Conservation (phyloP, 37 sponge, comb jelly and placozoan genomes). For the Eunapius fragilis region DNA sequence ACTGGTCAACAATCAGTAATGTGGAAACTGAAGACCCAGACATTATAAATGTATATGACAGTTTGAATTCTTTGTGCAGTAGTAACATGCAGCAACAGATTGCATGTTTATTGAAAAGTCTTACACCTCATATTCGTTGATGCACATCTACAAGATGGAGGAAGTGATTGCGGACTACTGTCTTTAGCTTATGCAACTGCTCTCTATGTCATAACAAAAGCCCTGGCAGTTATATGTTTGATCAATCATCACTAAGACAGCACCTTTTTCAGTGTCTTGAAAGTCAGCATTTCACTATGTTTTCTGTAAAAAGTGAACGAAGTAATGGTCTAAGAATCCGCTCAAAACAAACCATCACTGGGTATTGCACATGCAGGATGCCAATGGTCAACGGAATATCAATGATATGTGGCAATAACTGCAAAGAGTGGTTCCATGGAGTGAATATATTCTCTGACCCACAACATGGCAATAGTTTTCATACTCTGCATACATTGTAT, state of each 20-base stretch:
- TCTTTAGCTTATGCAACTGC: conserved; percentile 5
- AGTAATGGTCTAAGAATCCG: neutral
- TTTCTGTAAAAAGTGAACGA: neutral
- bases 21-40: neutral
- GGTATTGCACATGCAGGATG: no score
- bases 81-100: neutral
- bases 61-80: conserved; percentile 1
- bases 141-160: neutral
- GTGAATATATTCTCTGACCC: no score
- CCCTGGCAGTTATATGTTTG: neutral
- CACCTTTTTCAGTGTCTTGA: conserved; percentile 8
- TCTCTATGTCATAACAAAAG: neutral
- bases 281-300: neutral
- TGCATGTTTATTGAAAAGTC: neutral
- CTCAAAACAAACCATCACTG: no score
- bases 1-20: conserved; percentile 3
- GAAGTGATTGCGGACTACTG: conserved; percentile 13
- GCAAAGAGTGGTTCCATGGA: no score
- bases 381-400: no score
- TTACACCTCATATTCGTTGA: neutral
- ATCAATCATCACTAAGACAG: neutral
- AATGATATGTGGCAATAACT: no score
- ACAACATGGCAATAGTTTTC: no score
- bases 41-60: neutral
- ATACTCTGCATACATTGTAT: no score